phyloP scores from a whole-genome alignment of 1,140 invertebrate genomes.

The Ditylenchus dipsaci region DNA sequence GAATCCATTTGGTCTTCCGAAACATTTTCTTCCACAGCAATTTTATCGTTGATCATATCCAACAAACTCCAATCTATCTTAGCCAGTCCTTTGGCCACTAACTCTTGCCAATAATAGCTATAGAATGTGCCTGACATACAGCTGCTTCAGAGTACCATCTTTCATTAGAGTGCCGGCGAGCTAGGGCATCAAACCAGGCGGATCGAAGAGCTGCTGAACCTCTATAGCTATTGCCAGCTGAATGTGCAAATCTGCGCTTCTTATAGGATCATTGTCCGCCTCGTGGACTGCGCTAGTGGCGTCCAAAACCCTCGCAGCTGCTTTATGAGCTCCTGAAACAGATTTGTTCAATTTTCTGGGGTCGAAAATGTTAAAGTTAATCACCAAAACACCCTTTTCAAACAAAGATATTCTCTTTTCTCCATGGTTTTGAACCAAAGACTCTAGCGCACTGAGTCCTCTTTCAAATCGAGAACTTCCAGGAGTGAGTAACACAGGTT shows the following conservation, averaged over 20 bases:
- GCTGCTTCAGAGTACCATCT: constrained; percentile 73
- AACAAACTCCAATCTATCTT: constrained; percentile 49
- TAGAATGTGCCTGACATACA: constrained; percentile 56
- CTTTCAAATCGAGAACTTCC: constrained; percentile 42
- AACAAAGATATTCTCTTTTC: constrained; percentile 29
- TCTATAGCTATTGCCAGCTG: constrained; percentile 88
- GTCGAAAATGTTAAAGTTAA: not conserved
- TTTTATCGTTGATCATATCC: constrained; percentile 39
- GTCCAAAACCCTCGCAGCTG: constrained; percentile 86
- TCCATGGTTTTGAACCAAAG: constrained; percentile 23
- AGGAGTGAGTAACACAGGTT: constrained; percentile 27
- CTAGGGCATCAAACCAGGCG: constrained; percentile 88
- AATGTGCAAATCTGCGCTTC: constrained; percentile 80
- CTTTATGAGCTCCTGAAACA: constrained; percentile 74
- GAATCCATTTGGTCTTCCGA: constrained; percentile 18
- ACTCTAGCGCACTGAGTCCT: constrained; percentile 43
- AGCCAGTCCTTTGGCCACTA: constrained; percentile 26
- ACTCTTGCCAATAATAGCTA: constrained; percentile 57
- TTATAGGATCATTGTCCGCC: constrained; percentile 78
- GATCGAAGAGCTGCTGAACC: constrained; percentile 84
- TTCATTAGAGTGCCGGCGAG: constrained; percentile 72
- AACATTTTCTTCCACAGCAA: constrained; percentile 41
- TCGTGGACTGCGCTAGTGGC: constrained; percentile 86
- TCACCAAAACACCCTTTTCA: constrained; percentile 44
- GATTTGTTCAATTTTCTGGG: not conserved